Base-by-base conservation (phyloP, 1,140 invertebrate genomes). In the Oppia nitens region DNA sequence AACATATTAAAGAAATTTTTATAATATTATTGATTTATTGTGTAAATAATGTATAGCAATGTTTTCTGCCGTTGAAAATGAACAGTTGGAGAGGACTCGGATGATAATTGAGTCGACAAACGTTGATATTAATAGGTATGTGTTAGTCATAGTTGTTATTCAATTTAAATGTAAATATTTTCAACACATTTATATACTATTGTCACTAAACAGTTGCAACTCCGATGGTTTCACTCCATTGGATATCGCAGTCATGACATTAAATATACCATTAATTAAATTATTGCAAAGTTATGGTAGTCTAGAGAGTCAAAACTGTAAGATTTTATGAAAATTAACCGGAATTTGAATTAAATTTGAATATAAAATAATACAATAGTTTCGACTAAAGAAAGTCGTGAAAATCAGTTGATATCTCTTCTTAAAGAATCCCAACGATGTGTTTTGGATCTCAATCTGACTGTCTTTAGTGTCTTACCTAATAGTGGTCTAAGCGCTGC, bases 61-160 rank as follows among this genome's bases (percentile, higher is more conserved):
- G n/a, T 89, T 89, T 73, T 82, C 83, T 14, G 90, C 90, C 1
- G 86, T 94, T 2, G 90, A 95, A 73, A 84, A 92, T 72, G 87
- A 87, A 24, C 86, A 94, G 69, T 67, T 92, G 65, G 90, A 93
- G 63, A 87, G 90, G 68, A 86, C 84, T 0, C 79, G 83, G 63
- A 85, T 83, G 27, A 90, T 95, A 66, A 73, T 94, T 59, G 86
- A 92, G 66, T 85, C 86, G 14, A 87, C 85, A 0, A 84, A 89
- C 68, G 84, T 91, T 2, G 84, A 94, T 72, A 80, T 94, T 24
- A 94, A 94, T 73, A 87, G 87, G 89, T 93, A 75, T 75, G 73
- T 48, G 14, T 28, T 49, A 20, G n/a, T n/a, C n/a, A n/a, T n/a
- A n/a, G n/a, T n/a, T n/a, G n/a, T 28, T 54, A 26, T 25, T 29